Evolutionary conservation across 2,888 invertebrate species (phyloP), one percentile per base, ranked within the genome.

Genomic region (Liodrosophila aerea): DNA sequence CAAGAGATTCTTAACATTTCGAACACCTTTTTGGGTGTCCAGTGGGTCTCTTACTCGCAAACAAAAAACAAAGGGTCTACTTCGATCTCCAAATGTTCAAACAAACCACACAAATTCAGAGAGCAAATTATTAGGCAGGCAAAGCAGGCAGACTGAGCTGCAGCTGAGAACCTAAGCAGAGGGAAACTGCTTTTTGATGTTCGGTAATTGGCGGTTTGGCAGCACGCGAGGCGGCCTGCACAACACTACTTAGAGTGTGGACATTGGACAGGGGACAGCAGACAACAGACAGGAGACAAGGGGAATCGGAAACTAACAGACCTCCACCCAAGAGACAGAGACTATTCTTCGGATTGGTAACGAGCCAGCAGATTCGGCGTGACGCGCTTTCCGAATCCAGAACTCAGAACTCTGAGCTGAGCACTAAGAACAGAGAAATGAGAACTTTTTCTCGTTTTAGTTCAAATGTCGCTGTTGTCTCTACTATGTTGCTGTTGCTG

Each of bases 121-220:
- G 73, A 78, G 73, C 73, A 76, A 76, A 76, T 80, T 80, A 80
- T 76, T 76, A 76, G 59, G 59, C 76, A 76, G 65, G 53, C 81
- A 39, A 39, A 13, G n/a, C 36, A 22, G 22, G 29, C 29, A 61
- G 45, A 61, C 15, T 59, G n/a, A 50, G 40, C 31, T 2, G 7
- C 31, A n/a, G 12, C 4, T 18, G 7, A 16, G 40, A n/a, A 41
- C 64, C 54, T 31, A 53, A 75, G 73, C 64, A 68, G 61, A 67
- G 69, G 77, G 75, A 77, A 81, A 84, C 82, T 75, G 81, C 82
- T 77, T 81, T 80, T 81, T 81, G 82, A 81, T 81, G 85, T 81
- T 81, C 71, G 75, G 81, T 81, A 81, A 81, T 81, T 81, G 85
- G 81, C 85, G 85, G 81, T 84, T 81, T 81, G 81, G 85, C 82